Base-by-base conservation (phyloP, 2,113 vertebrate genomes). In the Meleagris gallopavo region DNA sequence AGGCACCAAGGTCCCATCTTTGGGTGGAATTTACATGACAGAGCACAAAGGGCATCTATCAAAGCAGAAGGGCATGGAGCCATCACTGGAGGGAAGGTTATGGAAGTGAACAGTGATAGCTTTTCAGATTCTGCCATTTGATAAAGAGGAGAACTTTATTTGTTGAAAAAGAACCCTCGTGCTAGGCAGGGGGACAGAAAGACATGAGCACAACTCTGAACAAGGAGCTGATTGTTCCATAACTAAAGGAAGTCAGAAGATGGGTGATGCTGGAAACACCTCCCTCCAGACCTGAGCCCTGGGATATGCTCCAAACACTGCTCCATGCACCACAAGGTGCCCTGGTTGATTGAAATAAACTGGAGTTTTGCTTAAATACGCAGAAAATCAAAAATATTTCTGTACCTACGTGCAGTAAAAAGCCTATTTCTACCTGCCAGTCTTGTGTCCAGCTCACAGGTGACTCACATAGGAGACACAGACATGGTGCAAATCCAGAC, bases 81-180 rank as follows among this genome's bases (percentile, higher is more conserved):
- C 0, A 0, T n/a, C 55, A 20, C 16, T 18, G 4, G 19, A 66
- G 3, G 61, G 45, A 11, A 75, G 6, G 11, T 8, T 43, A 36
- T 9, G 45, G 19, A 77, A 61, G 32, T 45, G 78, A 41, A 13
- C 3, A 13, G 34, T n/a, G 14, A 30, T 9, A 29, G 22, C 50
- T 52, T 70, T 87, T 89, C 65, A 34, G 21, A 73, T 20, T 55
- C 43, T 69, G 11, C 11, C 10, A 2, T 52, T 55, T 32, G 16
- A 52, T 43, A 54, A 86, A 79, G 17, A 72, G 8, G 6, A 76
- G 24, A 45, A 93, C 45, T 22, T 24, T 55, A 27, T 25, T 40
- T 36, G 21, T 32, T 43, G 11, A 55, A 36, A 84, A 87, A 30
- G 54, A 30, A 84, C 11, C 27, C 13, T 21, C 5, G 36, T 4